Base-by-base conservation (phyloP, 2,888 invertebrate species). In the Sicus ferrugineus region DNA sequence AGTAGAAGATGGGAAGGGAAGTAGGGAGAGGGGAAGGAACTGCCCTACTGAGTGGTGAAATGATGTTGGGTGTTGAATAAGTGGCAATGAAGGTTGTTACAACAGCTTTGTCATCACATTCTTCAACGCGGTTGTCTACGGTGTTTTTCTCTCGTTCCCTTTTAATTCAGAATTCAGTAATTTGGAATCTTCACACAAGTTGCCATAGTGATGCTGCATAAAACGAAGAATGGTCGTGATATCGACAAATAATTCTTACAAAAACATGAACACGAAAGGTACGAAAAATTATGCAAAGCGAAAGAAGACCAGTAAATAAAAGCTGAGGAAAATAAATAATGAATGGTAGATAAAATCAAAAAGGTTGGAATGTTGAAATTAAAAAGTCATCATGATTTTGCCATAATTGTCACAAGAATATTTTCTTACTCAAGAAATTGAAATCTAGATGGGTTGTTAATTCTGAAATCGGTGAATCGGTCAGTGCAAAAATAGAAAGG, bases 181-280 rank as follows among this genome's bases (percentile, higher is more conserved):
- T 28, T 66, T 26, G 65, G n/a, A n/a, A 42, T 59, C 58, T 58
- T 67, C 48, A 9, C 30, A 48, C 58, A 21, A 58, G 67, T 30
- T 46, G 48, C 31, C 26, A 59, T 59, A 59, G 59, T 48, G 59
- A 58, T 14, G 30, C 59, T 4, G 46, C 46, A 59, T 67, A 59
- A 67, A 59, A 58, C 67, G 58, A 42, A 28, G 66, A 48, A 46
- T 67, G 67, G 67, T 46, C 67, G 67, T 67, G 21, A 67, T 30
- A 21, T 16, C 46, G 42, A 3, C 28, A 28, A 26, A 1, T 28
- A 54, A 54, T 42, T 26, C 2, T n/a, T n/a, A 26, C 52, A 5
- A 23, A 23, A 54, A 54, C 54, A 58, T 4, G 7, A 23, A 9
- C 11, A 16, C 26, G 56, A 26, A 30, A 56, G 56, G 4, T 14